Conservation (phyloP, 2,888 invertebrate genomes). For the Synergus laeviventris region DNA sequence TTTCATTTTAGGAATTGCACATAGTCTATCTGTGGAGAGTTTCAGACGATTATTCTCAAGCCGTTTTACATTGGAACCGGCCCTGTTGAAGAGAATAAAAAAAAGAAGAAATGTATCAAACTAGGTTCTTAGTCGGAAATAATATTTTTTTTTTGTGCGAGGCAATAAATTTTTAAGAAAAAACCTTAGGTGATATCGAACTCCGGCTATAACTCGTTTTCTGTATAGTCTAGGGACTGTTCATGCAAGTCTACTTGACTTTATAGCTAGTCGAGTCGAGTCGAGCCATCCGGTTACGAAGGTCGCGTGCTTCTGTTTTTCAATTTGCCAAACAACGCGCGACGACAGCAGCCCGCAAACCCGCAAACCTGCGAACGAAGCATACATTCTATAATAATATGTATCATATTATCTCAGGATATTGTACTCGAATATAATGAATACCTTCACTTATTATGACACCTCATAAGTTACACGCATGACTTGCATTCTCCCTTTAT, state of each 20-base stretch:
- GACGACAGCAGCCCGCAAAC: conserved; percentile 16
- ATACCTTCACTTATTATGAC: not conserved
- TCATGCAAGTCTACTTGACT: conserved; percentile 8
- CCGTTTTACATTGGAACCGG: not conserved
- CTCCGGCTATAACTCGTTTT: not conserved
- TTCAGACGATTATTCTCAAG: not conserved
- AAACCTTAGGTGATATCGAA: not conserved
- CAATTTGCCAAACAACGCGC: conserved; percentile 26
- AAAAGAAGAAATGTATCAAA: not conserved
- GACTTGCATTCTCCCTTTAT: not conserved
- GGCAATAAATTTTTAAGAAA: not conserved
- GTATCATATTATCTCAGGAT: not conserved
- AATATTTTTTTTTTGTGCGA: not conserved
- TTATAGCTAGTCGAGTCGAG: conserved; percentile 12
- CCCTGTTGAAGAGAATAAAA: not conserved
- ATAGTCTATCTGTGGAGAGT: not conserved
- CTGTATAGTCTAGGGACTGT: conserved; percentile 2
- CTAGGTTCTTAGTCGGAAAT: not conserved
- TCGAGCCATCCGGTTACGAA: conserved; percentile 55
- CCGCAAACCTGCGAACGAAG: not conserved
- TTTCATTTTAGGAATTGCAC: too few relatives aligned
- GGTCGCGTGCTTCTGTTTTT: conserved; percentile 44
- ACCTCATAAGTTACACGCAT: not conserved
- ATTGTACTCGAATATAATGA: not conserved
- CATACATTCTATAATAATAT: not conserved